Base-by-base conservation (phyloP, 2,797 vertebrate species). In the Acrossocheilus fasciatus region DNA sequence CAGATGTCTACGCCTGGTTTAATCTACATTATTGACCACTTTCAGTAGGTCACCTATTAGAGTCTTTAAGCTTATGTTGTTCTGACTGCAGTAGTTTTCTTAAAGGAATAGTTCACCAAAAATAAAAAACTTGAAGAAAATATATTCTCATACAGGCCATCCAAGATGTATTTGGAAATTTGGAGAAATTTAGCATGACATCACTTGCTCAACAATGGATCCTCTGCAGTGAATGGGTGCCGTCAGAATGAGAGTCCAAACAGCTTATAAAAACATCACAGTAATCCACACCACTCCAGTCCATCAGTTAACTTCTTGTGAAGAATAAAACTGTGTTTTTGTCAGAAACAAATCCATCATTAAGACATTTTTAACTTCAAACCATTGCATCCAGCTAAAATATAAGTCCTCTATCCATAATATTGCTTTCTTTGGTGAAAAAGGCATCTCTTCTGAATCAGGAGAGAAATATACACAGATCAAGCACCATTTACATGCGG, bases 1-100 rank as follows among this genome's bases (percentile, higher is more conserved):
- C 78, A 85, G 68, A 87, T 87, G 80, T 77, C 70, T 66, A 41
- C 8, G 17, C 23, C 39, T 68, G 30, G 45, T 34, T 57, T 59
- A n/a, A 59, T 78, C 75, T 41, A 8, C 72, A 76, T 76, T 34
- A 76, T 41, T 84, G 43, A 76, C 26, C 41, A 20, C 6, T 52
- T 72, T 74, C 26, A 50, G 82, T 23, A 47, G 26, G 41, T 74
- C 52, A 45, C 15, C 39, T 45, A 34, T 3, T 36, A 26, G 34
- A 54, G 69, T 45, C 43, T 73, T 36, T 36, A 30, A 20, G 66
- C 30, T 17, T 74, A 12, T 74, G 70, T 47, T 66, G 59, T 47
- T 83, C 50, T 20, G 17, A 59, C 18, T 76, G 82, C 57, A 62
- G 76, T 59, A 26, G 57, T 77, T 39, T 39, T 84, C 30, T 66